phyloP scores from a whole-genome alignment of 2,888 invertebrate species.

The Phymatocera aterrima region DNA sequence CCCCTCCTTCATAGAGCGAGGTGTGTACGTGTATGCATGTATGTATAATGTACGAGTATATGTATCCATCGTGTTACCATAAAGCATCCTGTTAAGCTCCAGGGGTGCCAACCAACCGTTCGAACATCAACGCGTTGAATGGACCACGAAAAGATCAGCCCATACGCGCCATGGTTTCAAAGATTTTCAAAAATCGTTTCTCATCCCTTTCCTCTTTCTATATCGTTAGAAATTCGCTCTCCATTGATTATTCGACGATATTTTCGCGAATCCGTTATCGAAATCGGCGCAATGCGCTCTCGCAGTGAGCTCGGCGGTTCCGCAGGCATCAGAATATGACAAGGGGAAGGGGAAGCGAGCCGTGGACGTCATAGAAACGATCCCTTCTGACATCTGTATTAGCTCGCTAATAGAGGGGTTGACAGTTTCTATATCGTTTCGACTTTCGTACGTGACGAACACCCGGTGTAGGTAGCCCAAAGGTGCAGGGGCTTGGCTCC shows the following conservation, averaged over 20 bases:
- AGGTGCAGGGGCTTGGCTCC: slow-evolving; percentile 35
- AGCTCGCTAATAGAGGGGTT: slow-evolving; percentile 61
- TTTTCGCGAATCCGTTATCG: too few species aligned
- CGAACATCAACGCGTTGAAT: slow-evolving; percentile 28
- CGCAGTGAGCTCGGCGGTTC: background rate
- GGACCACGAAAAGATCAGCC: slow-evolving; percentile 9
- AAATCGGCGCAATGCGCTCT: background rate
- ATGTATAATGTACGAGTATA: slow-evolving; percentile 28
- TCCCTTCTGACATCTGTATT: slow-evolving; percentile 73
- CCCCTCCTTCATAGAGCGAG: background rate
- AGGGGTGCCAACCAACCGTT: slow-evolving; percentile 47
- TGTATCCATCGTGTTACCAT: slow-evolving; percentile 44
- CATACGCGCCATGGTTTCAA: background rate
- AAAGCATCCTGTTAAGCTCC: slow-evolving; percentile 48
- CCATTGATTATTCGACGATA: background rate
- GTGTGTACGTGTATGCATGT: slow-evolving; percentile 36
- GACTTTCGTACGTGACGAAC: slow-evolving; percentile 59
- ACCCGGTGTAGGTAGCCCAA: slow-evolving; percentile 57
- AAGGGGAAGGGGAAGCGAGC: background rate
- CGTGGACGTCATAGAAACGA: slow-evolving; percentile 28
- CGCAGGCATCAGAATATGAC: background rate
- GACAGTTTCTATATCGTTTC: slow-evolving; percentile 47
- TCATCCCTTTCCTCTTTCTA: too few species aligned
- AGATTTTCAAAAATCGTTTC: too few species aligned
- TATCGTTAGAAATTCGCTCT: background rate